Evolutionary conservation across 2,888 invertebrate genomes (phyloP).

Genomic region (Cephus pulcher): DNA sequence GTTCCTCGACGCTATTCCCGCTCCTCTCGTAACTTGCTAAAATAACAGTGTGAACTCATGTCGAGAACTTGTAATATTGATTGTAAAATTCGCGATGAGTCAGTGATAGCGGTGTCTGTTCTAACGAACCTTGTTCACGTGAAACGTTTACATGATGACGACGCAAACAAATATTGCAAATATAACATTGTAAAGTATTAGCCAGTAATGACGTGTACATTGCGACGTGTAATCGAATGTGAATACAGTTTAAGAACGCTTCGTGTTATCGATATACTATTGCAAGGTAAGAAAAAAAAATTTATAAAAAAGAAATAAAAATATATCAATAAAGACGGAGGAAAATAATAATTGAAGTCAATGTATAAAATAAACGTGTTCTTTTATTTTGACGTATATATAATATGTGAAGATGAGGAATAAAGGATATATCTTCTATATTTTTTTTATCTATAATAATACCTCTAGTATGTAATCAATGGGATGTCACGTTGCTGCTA

Average conservation of each 20-base stretch:
- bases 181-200: neutral
- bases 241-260: neutral
- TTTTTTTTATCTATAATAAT: neutral
- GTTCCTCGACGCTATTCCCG: neutral
- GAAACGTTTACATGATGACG: neutral
- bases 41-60: neutral
- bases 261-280: neutral
- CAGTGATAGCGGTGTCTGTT: neutral
- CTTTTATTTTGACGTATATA: neutral
- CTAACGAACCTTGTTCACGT: neutral
- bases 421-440: neutral
- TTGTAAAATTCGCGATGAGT: neutral
- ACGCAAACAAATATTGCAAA: neutral
- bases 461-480: neutral
- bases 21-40: neutral
- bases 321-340: neutral
- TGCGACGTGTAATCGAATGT: neutral
- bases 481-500: constrained; percentile 12
- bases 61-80: neutral
- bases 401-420: neutral
- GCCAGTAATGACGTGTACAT: neutral
- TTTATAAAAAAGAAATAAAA: neutral
- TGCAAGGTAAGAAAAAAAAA: neutral
- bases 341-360: neutral
- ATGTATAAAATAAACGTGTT: neutral